phyloP scores from a whole-genome alignment of 2,888 invertebrate species.

The Deilephila elpenor region DNA sequence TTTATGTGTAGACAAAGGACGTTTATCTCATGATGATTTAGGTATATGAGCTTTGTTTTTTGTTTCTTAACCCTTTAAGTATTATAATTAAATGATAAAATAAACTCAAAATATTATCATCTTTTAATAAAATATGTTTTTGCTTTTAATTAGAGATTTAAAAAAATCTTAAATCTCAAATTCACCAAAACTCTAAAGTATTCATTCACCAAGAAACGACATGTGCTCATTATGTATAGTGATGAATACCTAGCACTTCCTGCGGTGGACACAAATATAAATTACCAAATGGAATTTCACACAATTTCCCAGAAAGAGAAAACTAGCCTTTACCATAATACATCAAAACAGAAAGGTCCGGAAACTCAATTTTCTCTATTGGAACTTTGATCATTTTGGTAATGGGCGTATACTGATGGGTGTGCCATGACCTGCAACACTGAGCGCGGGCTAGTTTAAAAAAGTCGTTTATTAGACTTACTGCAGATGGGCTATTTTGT shows the following conservation, averaged over 20 bases:
- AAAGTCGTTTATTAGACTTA: constrained; percentile 14
- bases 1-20: no score
- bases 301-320: neutral
- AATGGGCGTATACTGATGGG: constrained; percentile 15
- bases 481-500: constrained; percentile 22
- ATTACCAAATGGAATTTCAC: neutral
- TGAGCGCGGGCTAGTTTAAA: constrained; percentile 17
- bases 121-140: no score
- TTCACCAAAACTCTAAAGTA: no score
- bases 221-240: neutral
- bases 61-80: no score
- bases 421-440: constrained; percentile 17
- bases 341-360: constrained; percentile 19
- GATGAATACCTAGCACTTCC: neutral
- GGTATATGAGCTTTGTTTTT: no score
- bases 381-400: constrained; percentile 23
- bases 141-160: no score
- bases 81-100: no score
- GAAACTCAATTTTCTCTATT: constrained; percentile 22
- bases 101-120: no score
- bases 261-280: neutral
- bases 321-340: neutral
- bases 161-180: no score
- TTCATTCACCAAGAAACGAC: neutral
- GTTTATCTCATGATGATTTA: no score